Evolutionary conservation across 1,140 invertebrate genomes (phyloP).

Genomic region (Frieseomelitta varia): DNA sequence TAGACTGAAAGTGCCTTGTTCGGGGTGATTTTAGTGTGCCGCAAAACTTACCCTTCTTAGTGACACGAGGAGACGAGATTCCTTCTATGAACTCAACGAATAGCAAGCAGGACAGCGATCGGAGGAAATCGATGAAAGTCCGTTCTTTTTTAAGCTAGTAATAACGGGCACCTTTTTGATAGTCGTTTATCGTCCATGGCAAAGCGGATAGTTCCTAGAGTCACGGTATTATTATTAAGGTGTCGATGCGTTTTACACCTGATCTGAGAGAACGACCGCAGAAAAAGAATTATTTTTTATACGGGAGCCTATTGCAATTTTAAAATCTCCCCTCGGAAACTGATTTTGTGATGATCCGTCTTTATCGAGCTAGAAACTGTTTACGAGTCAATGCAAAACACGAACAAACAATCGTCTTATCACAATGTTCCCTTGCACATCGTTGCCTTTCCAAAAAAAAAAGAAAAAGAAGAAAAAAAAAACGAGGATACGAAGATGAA

Average conservation of each 20-base stretch:
- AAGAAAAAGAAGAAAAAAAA: neutral
- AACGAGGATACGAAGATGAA: conserved; percentile 1
- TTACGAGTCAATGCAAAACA: conserved; percentile 11
- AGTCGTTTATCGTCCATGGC: conserved; percentile 70
- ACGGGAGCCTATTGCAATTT: conserved; percentile 43
- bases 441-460: conserved; percentile 21
- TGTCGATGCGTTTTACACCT: conserved; percentile 75
- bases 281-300: conserved; percentile 54
- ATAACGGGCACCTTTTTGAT: conserved; percentile 32
- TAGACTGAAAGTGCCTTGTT: conserved; percentile 70
- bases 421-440: conserved; percentile 18
- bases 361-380: conserved; percentile 26
- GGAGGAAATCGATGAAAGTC: neutral
- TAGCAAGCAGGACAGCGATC: neutral
- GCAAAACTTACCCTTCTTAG: conserved; percentile 15
- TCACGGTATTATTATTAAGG: conserved; percentile 81
- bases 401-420: conserved; percentile 16
- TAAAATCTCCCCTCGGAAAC: neutral
- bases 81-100: neutral
- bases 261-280: conserved; percentile 55
- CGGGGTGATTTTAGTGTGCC: conserved; percentile 45
- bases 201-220: conserved; percentile 80
- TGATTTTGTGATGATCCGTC: conserved; percentile 19
- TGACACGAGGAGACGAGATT: neutral
- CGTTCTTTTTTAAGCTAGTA: conserved; percentile 14